Conservation (phyloP, 1,140 invertebrate species). For the Atta texana region DNA sequence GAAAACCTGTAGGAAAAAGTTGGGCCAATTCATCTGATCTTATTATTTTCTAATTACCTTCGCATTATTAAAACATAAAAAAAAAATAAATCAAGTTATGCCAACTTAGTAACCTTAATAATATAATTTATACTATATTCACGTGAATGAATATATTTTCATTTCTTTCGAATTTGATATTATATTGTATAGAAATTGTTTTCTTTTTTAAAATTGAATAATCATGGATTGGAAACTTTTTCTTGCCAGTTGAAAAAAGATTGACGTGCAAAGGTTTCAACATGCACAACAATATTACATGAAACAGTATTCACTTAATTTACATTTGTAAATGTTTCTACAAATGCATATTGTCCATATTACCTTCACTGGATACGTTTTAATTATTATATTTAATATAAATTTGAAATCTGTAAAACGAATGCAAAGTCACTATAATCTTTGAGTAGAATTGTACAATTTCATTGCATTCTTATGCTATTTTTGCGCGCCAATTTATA, state of each 20-base stretch:
- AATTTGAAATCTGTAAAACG: conserved; percentile 7
- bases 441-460: background rate
- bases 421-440: background rate
- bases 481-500: conserved; percentile 17
- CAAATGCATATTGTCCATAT: background rate
- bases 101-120: background rate
- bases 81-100: background rate
- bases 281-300: background rate
- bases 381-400: background rate
- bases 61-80: background rate
- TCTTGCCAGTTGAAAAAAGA: conserved; percentile 26
- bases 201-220: conserved; percentile 18
- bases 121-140: conserved; percentile 7
- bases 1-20: conserved; percentile 39
- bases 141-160: background rate
- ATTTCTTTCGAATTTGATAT: background rate
- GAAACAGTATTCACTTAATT: background rate
- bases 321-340: background rate
- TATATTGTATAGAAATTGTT: background rate
- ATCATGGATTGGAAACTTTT: conserved; percentile 8
- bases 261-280: conserved; percentile 25
- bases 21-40: conserved; percentile 20
- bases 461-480: background rate
- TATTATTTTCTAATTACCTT: background rate
- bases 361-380: background rate